Conservation (phyloP, 2,888 invertebrate species). For the Actias luna region DNA sequence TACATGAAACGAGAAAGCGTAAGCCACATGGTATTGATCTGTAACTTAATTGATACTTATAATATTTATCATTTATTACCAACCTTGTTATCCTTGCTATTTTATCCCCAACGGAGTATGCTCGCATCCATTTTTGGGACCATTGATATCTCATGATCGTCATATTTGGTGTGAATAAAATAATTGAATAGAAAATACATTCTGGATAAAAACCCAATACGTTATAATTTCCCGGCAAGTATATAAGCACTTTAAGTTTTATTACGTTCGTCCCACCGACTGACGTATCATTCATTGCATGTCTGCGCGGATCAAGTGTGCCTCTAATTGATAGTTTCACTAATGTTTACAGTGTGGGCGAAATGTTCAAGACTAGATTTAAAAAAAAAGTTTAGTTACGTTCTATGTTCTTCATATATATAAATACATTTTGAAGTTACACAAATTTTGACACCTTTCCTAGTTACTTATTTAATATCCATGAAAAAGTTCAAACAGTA, state of each 20-base stretch:
- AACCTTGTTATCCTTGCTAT: too few relatives aligned
- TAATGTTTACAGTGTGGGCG: constrained; percentile 26
- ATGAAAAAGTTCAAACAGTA: too few relatives aligned
- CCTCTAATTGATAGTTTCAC: constrained; percentile 33
- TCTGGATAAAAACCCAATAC: not conserved
- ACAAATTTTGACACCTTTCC: not conserved
- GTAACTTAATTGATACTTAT: too few relatives aligned
- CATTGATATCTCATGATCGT: too few relatives aligned
- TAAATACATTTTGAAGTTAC: not conserved
- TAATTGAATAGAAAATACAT: too few relatives aligned
- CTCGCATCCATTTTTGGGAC: too few relatives aligned
- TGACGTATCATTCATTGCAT: constrained; percentile 24
- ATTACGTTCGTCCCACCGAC: constrained; percentile 26
- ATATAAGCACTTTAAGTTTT: not conserved
- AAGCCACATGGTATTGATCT: too few relatives aligned
- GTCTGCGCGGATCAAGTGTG: constrained; percentile 26
- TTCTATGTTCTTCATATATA: not conserved
- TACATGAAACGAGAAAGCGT: too few relatives aligned
- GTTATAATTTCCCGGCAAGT: too few relatives aligned
- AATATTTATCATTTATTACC: too few relatives aligned
- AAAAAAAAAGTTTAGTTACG: not conserved
- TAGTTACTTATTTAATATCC: not conserved
- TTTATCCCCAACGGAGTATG: too few relatives aligned
- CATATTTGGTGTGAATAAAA: too few relatives aligned
- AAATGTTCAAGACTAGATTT: not conserved